A percentile compares a stretch with the other conserved stretches of the same genome.
phyloP scores from a whole-genome alignment of 2,888 invertebrate species.

The Drosophila kambysellisi region DNA sequence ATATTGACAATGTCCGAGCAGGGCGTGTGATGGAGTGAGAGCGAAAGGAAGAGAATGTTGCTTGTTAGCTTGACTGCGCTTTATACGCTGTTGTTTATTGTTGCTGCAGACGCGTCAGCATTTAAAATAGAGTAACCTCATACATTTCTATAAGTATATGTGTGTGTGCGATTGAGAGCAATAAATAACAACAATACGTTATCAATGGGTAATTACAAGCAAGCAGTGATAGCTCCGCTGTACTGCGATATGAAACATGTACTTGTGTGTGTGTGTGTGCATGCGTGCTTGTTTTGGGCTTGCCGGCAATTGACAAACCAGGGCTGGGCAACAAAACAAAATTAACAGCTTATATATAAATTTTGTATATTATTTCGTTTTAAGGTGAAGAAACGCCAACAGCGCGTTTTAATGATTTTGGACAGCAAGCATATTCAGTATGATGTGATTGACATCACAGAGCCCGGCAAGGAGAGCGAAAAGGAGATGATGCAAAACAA shows the following conservation, averaged over 20 bases:
- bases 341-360: not conserved
- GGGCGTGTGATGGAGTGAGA: conserved; percentile 11
- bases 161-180: conserved; percentile 19
- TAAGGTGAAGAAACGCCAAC: conserved; percentile 98
- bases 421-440: conserved; percentile 96
- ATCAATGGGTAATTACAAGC: conserved; percentile 58
- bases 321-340: conserved; percentile 22
- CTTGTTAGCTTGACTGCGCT: conserved; percentile 24
- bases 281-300: conserved; percentile 42
- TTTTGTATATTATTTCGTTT: not conserved
- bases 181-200: conserved; percentile 42
- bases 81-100: conserved; percentile 43
- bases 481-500: conserved; percentile 97
- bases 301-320: conserved; percentile 58
- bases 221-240: conserved; percentile 17
- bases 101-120: conserved; percentile 34
- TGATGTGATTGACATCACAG: conserved; percentile 96
- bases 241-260: not conserved
- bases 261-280: conserved; percentile 14
- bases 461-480: conserved; percentile 94
- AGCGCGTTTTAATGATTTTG: conserved; percentile 96
- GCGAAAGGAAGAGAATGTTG: not conserved
- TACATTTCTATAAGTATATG: not conserved
- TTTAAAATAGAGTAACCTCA: conserved; percentile 31
- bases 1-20: conserved; percentile 21